phyloP scores from a whole-genome alignment of 2,797 vertebrate genomes.

The Syncerus caffer region DNA sequence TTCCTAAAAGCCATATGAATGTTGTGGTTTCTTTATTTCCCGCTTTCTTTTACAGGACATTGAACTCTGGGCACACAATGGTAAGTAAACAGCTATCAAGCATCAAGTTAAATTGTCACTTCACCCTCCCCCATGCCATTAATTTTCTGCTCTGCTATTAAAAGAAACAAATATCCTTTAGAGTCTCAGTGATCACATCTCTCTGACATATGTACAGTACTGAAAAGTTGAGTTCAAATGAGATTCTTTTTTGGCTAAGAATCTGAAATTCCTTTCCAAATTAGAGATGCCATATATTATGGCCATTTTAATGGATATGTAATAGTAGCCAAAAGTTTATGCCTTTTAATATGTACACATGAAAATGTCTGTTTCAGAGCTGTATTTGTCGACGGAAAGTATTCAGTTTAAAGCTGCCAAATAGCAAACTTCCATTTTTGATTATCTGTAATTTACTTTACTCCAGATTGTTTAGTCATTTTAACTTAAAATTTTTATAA shows the following conservation, averaged over 20 bases:
- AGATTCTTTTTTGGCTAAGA: conserved; percentile 30
- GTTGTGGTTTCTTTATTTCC: conserved; percentile 29
- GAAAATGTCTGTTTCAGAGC: not conserved
- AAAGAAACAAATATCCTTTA: conserved; percentile 55
- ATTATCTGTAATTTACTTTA: not conserved
- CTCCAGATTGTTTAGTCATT: not conserved
- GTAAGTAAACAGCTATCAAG: conserved; percentile 27
- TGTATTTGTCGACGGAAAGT: not conserved
- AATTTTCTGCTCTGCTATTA: conserved; percentile 55
- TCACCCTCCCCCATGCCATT: not conserved
- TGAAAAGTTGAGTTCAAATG: conserved; percentile 48
- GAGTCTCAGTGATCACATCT: not conserved
- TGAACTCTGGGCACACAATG: not conserved
- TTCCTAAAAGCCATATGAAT: not conserved
- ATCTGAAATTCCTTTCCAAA: conserved; percentile 41
- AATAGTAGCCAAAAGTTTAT: not conserved
- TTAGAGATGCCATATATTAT: not conserved
- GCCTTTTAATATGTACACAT: not conserved
- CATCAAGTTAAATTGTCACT: conserved; percentile 47
- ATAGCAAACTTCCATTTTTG: not conserved
- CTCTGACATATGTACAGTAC: not conserved
- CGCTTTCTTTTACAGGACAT: not conserved
- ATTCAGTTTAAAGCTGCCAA: conserved; percentile 6
- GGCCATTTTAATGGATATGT: not conserved
- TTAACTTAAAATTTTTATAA: not conserved